Evolutionary conservation across 2,888 invertebrate species (phyloP), one percentile per base, ranked within the genome.

Genomic region (Andrena minutula): DNA sequence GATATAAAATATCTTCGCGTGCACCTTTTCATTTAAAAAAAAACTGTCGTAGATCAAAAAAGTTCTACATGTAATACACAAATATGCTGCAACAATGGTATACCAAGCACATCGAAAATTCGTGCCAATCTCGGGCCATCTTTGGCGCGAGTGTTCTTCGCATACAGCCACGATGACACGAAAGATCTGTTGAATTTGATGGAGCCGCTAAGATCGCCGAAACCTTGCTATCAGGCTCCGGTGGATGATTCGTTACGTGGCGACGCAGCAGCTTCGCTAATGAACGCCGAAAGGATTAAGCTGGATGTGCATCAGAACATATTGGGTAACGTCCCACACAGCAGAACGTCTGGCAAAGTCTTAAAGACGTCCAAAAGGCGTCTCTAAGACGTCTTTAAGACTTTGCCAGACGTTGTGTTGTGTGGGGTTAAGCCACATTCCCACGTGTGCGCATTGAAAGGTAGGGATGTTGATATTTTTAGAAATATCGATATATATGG

Each of bases 201-300:
- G 35, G 88, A 88, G 12, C 79, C 87, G 8, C 68, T 90, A 30
- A 75, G 87, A 75, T 86, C 90, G 2, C 83, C 89, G 10, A 72
- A 69, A 30, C 76, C 84, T 56, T 86, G 89, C 12, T 71, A 90
- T 6, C 90, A 91, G 88, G 70, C 87, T 35, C 86, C 91, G 26
- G 91, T 92, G 2, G 89, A 90, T 64, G 83, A 91, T 76, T 86
- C 88, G 26, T 80, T 90, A 10, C 87, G 85, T 2, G 87, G 86
- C 70, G 78, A 84, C 0, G 70, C 80, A 8, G 75, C 90, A 12
- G 82, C 35, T 10, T 82, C 83, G 5, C 75, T 83, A 2, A 28
- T 80, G 23, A 84, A 86, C 23, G 68, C 84, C 26, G 75, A 89
- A 66, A 85, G 64, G 28, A 79, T 89, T 7, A 92, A 88, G 84